These are phyloP conservation scores for Grammomys dolichurus DNA, from an alignment of 2,113 vertebrate genomes.

Conservation along the genomic window DNA sequence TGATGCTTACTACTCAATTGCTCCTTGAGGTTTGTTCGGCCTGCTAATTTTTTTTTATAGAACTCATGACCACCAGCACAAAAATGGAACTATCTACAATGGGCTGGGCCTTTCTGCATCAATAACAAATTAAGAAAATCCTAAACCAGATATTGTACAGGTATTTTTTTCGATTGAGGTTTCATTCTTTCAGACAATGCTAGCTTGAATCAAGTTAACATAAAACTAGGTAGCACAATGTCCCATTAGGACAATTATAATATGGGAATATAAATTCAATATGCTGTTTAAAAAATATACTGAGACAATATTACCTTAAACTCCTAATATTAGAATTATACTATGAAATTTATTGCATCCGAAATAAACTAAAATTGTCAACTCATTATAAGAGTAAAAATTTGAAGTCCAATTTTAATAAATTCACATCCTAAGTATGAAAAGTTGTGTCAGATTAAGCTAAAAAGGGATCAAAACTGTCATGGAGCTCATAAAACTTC, in stretches of 20 bases:
- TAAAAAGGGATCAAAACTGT: slow-evolving; percentile 8
- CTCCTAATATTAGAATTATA: neutral
- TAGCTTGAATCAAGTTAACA: neutral
- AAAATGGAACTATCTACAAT: neutral
- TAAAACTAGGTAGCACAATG: neutral
- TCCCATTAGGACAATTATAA: neutral
- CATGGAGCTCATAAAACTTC: slow-evolving; percentile 57
- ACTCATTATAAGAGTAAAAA: slow-evolving; percentile 19
- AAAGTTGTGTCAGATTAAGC: slow-evolving; percentile 4
- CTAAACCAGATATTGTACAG: neutral
- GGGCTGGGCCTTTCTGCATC: neutral
- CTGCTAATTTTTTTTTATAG: neutral
- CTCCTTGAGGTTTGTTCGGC: neutral
- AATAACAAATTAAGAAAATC: neutral
- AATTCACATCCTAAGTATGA: slow-evolving; percentile 55
- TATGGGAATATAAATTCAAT: neutral
- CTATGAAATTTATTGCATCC: slow-evolving; percentile 47
- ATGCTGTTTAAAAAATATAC: neutral
- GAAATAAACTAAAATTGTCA: slow-evolving; percentile 63
- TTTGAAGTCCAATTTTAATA: slow-evolving; percentile 49
- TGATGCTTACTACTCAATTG: neutral
- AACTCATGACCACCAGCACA: neutral
- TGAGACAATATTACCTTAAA: neutral
- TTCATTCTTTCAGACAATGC: neutral
- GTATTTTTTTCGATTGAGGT: neutral